Base-by-base conservation (phyloP, 2,888 invertebrate genomes). In the Liopterus haemorrhoidalis region DNA sequence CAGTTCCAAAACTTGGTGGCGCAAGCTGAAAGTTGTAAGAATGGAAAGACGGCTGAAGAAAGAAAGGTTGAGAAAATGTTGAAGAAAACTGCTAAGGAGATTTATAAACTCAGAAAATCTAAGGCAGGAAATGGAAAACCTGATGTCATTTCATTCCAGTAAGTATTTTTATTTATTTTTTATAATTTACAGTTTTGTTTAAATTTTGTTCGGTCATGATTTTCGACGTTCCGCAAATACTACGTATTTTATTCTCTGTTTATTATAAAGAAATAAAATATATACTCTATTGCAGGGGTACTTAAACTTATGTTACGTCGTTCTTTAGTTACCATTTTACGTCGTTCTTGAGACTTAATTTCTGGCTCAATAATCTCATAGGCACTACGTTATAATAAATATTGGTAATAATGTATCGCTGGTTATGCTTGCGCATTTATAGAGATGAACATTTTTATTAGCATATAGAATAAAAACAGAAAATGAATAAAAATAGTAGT, bases 91-190 rank as follows among this genome's bases (percentile, higher is more conserved):
- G 89, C 89, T 47, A 79, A 89, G 61, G 94, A 95, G 70, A 90
- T 94, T 57, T 90, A 93, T 69, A 85, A 90, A 56, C 72, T 95
- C 49, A 72, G 93, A 54, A 86, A 89, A 67, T 88, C 87, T 37
- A 81, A 88, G 62, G 85, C 86, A 55, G 88, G 89, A 35, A 85
- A 86, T 58, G 83, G 90, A 51, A 87, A 89, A 63, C 92, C 93
- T 0, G 92, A 94, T 69, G 75, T 91, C 53, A 85, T 91, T 58
- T 90, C 92, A 35, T 94, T 93, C 72, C 90, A 88, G 92, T 92
- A 65, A 79, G 84, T 78, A 49, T 49, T 46, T 40, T 11, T 28
- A 24, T 48, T 39, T 40, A 25, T 45, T 21, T 44, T 38, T 36
- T 33, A n/a, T 18, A 5, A 6, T 8, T 19, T 15, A 15, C 4